Conservation (phyloP, 1,140 invertebrate genomes). For the Nixonia krombeini region DNA sequence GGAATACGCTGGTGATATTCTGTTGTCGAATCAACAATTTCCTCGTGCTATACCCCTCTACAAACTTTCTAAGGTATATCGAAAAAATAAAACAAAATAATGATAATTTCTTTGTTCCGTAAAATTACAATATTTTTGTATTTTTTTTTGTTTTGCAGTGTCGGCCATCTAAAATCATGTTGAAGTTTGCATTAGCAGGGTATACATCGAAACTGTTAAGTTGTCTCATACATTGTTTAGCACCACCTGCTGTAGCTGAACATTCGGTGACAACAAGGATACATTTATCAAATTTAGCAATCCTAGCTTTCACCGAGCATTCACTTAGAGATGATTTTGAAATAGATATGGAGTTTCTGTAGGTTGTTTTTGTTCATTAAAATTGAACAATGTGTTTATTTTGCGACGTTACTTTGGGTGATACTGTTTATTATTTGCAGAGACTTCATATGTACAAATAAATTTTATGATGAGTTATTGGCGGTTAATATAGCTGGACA, state of each 20-base stretch:
- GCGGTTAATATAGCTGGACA: slow-evolving; percentile 77
- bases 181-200: slow-evolving; percentile 81
- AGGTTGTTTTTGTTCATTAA: slow-evolving; percentile 43
- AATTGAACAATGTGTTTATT: no score
- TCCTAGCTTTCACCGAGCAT: slow-evolving; percentile 79
- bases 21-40: slow-evolving; percentile 77
- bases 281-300: slow-evolving; percentile 79
- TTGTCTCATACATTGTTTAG: slow-evolving; percentile 75
- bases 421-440: slow-evolving; percentile 65
- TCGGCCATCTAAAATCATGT: slow-evolving; percentile 78
- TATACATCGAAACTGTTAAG: slow-evolving; percentile 79
- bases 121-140: slow-evolving; percentile 16
- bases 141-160: slow-evolving; percentile 67
- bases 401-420: no score
- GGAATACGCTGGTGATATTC: slow-evolving; percentile 81
- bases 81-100: slow-evolving; percentile 11
- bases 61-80: slow-evolving; percentile 78
- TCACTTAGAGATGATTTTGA: slow-evolving; percentile 71
- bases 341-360: slow-evolving; percentile 75
- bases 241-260: slow-evolving; percentile 71
- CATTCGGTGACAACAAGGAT: slow-evolving; percentile 76
- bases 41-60: slow-evolving; percentile 80
- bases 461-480: slow-evolving; percentile 79
- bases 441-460: slow-evolving; percentile 78
- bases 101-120: no score